Evolutionary conservation across 1,140 invertebrate genomes (phyloP), one percentile per base, ranked within the genome.

Genomic region (Nasonia vitripennis): DNA sequence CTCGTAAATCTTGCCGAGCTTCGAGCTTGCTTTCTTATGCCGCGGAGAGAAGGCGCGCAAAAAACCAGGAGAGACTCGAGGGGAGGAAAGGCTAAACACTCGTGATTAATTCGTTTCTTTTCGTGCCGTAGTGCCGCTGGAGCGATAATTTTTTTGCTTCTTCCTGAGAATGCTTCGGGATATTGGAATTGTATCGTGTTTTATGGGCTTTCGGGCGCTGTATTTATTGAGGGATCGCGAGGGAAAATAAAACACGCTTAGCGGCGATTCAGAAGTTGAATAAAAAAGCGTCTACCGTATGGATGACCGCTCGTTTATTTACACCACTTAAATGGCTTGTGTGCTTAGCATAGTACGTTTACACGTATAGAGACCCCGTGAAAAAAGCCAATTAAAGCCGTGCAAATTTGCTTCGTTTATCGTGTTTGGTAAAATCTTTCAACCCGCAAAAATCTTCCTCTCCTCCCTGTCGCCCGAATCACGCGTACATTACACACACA

Each of bases 1-100:
- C 77, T 83, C 85, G 86, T 89, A 88, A 89, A 88, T 88, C 86
- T 87, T 86, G 81, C 79, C 55, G 79, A 31, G 83, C 67, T n/a
- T 68, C 70, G 74, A 62, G 55, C 68, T 75, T 83, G 84, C 62
- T 87, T 62, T 78, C 80, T 84, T 73, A 17, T 45, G 74, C 34
- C 45, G 83, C 45, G 23, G 71, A 31, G 85, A 77, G 34, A 73
- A 31, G 37, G 55, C 41, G 70, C 48, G 83, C 77, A 62, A 77
- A 86, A 88, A 85, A 73, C 55, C 62, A 55, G 34, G 41, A 31
- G 55, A 82, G 41, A 37, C 78, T 14, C 86, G 17, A 11, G 37
- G 34, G 78, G 68, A 12, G 37, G 14, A 77, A 67, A 71, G 73
- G 62, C 37, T 84, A 78, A 84, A 84, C 27, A 84, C 62, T 84